Evolutionary conservation across 1,140 invertebrate species (phyloP).

Genomic region (Agrypnia vestita): DNA sequence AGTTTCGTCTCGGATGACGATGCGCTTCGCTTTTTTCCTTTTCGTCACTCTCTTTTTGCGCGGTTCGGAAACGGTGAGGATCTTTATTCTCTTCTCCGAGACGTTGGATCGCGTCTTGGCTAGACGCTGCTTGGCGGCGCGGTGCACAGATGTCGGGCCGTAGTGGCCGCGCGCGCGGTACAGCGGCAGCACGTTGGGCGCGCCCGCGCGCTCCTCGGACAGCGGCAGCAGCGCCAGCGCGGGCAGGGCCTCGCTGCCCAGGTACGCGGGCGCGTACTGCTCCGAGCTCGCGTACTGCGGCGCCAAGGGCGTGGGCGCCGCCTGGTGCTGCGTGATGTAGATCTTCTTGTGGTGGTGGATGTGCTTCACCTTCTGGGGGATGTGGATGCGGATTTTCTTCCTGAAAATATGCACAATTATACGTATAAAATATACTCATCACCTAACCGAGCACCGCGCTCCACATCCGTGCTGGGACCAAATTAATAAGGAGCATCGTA

Average conservation of each 20-base stretch:
- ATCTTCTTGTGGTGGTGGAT: constrained; percentile 73
- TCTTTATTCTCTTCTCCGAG: constrained; percentile 65
- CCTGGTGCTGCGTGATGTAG: constrained; percentile 70
- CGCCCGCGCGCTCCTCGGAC: constrained; percentile 63
- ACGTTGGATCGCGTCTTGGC: constrained; percentile 30
- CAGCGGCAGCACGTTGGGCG: constrained; percentile 68
- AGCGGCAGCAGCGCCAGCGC: constrained; percentile 52
- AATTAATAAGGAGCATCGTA: too few species aligned
- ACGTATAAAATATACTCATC: too few species aligned
- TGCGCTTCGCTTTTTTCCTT: constrained; percentile 65
- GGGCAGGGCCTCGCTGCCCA: constrained; percentile 2
- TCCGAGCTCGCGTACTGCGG: constrained; percentile 64
- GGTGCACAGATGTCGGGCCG: constrained; percentile 65
- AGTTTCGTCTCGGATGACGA: constrained; percentile 62
- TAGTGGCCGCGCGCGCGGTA: constrained; percentile 71
- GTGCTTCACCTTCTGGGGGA: constrained; percentile 73
- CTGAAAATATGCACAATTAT: constrained; percentile 63
- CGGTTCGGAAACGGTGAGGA: constrained; percentile 67
- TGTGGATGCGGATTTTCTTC: constrained; percentile 73
- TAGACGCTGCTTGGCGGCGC: constrained; percentile 64
- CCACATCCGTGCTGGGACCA: too few species aligned
- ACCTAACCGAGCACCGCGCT: too few species aligned
- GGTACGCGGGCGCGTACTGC: constrained; percentile 54
- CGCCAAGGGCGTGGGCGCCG: constrained; percentile 65
- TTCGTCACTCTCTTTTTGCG: constrained; percentile 64